A percentile compares a stretch with the other conserved stretches of the same genome.
Conservation (phyloP, 2,113 vertebrate genomes). For the Gadus chalcogrammus region DNA sequence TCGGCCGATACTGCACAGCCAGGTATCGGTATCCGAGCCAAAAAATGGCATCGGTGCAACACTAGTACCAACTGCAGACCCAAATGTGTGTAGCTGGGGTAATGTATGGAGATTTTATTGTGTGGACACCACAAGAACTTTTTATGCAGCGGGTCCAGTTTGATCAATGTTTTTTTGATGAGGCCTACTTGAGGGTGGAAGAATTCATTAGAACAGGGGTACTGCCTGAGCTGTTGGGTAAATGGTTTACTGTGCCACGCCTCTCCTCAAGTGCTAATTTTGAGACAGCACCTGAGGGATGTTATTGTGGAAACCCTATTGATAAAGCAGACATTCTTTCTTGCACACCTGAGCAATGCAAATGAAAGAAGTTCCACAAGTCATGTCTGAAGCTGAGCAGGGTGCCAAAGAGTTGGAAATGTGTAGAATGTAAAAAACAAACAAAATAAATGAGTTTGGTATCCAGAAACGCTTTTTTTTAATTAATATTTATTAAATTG, state of each 20-base stretch:
- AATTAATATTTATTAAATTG: no score
- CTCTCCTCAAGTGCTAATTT: neutral
- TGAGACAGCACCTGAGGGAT: slow-evolving; percentile 8
- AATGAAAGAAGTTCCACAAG: no score
- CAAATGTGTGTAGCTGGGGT: slow-evolving; percentile 14
- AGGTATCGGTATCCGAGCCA: no score
- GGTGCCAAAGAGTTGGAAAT: no score
- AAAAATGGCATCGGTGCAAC: no score
- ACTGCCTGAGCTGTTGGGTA: slow-evolving; percentile 11
- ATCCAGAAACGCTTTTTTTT: no score
- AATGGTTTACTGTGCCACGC: slow-evolving; percentile 11
- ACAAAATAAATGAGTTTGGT: no score
- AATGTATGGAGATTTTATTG: neutral
- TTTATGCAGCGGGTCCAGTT: slow-evolving; percentile 2
- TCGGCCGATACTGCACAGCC: no score
- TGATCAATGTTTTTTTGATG: neutral
- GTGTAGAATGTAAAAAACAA: no score
- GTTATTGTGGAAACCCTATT: slow-evolving; percentile 2
- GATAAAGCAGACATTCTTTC: slow-evolving; percentile 8
- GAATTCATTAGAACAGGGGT: slow-evolving; percentile 6
- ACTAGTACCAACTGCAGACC: neutral
- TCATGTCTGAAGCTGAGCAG: no score
- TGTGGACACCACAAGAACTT: slow-evolving; percentile 2
- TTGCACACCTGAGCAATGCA: neutral
- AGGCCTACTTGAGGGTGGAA: neutral